Evolutionary conservation across 2,113 vertebrate genomes (phyloP).

Genomic region (Grammomys dolichurus): DNA sequence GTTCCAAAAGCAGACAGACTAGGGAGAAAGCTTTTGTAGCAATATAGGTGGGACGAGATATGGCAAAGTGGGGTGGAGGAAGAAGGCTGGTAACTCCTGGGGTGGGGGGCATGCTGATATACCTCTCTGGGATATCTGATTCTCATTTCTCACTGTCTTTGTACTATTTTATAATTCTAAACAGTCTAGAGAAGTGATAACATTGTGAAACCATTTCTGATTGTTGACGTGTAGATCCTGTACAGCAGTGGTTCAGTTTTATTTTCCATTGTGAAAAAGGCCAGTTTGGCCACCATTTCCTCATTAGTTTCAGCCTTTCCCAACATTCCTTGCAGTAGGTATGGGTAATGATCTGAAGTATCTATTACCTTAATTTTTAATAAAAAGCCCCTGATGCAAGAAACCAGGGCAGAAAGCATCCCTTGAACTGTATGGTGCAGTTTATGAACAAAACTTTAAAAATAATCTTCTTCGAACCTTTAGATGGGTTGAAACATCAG

Average conservation of each 20-base stretch:
- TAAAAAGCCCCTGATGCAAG: too few species aligned
- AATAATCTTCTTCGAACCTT: not conserved
- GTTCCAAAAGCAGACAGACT: slow-evolving; percentile 10
- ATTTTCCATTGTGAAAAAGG: not conserved
- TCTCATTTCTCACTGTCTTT: not conserved
- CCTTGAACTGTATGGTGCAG: too few species aligned
- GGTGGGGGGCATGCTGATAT: not conserved
- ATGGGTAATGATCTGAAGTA: too few species aligned
- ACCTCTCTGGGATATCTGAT: not conserved
- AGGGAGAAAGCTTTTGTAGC: not conserved
- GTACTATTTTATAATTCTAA: not conserved
- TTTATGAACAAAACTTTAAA: not conserved
- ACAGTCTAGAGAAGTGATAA: not conserved
- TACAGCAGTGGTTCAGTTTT: not conserved
- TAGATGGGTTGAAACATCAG: not conserved
- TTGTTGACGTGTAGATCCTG: not conserved
- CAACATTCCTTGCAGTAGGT: too few species aligned
- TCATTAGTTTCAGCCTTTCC: not conserved
- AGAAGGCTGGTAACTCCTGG: not conserved
- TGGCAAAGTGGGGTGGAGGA: not conserved
- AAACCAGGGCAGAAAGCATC: too few species aligned
- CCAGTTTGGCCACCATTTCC: not conserved
- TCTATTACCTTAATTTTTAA: too few species aligned
- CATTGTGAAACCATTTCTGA: not conserved
- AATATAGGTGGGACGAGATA: not conserved